Evolutionary conservation across 2,888 invertebrate species (phyloP), one percentile per base, ranked within the genome.

Genomic region (Agrochola macilenta): DNA sequence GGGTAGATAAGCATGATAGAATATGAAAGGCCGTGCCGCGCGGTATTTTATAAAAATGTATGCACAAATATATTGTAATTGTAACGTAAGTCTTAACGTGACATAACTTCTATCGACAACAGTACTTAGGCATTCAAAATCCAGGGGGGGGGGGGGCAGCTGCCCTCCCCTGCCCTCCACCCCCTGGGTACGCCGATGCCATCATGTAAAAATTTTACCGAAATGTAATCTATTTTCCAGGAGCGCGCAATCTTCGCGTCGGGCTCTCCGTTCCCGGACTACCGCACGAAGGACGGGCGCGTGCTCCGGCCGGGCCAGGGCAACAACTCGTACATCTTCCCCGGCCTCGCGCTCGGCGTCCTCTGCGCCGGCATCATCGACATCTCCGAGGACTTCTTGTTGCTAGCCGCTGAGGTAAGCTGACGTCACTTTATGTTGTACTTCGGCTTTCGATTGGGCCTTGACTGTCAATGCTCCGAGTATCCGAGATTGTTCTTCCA

Each of bases 281-380:
- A 99, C 78, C 97, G 97, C 73, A 97, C 98, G 78, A 97, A 97
- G 92, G 98, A 98, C 85, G 99, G 99, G 0, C 98, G 98, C 93
- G 98, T 98, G 14, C 98, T 97, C 93, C 95, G 98, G 90, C 99
- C 99, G 0, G 99, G 99, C 0, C 99, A 99, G 95, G 99, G 99
- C 79, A 99, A 99, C 96, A 99, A 99, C 96, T 98, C 99, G 0
- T 99, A 99, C 96, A 99, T 99, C 94, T 99, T 99, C 97, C 99
- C 99, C 30, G 99, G 99, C 7, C 97, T 99, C 87, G 99, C 99
- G 43, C 97, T 99, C 66, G 99, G 98, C 83, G 98, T 98, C 76
- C 98, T 99, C 87, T 98, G 98, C 90, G 98, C 99, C 86, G 99
- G 99, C 74, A 98, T 99, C 94, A 97, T 98, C 89, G 98, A 98